Percentiles rank a stretch among this genome's conserved stretches.
phyloP scores from a whole-genome alignment of 2,797 vertebrate species.

The Spondyliosoma cantharus region DNA sequence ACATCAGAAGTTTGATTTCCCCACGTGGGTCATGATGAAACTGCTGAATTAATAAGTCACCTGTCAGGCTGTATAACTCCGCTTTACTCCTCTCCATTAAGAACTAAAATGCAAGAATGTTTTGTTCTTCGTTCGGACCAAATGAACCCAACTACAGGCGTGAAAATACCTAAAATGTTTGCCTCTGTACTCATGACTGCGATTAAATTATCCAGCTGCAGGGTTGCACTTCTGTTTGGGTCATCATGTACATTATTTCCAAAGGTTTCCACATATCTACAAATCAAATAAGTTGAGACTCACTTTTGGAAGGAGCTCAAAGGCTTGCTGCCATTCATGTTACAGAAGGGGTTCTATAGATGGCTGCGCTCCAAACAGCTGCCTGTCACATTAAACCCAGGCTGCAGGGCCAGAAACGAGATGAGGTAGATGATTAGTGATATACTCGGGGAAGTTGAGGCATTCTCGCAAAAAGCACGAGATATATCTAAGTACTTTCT shows the following conservation, averaged over 20 bases:
- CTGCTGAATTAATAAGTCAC: too few species aligned
- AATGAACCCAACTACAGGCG: too few species aligned
- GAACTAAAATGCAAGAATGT: too few species aligned
- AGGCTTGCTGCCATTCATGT: constrained; percentile 58
- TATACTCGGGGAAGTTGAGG: neutral
- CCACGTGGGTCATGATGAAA: too few species aligned
- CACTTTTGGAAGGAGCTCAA: constrained; percentile 65
- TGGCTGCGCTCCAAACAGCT: constrained; percentile 75
- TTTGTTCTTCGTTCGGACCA: too few species aligned
- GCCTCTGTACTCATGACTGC: constrained; percentile 12
- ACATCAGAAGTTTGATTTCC: too few species aligned
- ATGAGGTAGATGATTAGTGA: constrained; percentile 34
- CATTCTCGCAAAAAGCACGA: constrained; percentile 28
- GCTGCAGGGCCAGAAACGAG: constrained; percentile 63
- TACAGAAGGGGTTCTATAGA: constrained; percentile 48
- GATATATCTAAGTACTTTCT: constrained; percentile 7
- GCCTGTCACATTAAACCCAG: constrained; percentile 58
- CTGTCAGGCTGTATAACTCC: too few species aligned
- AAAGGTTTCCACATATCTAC: constrained; percentile 45
- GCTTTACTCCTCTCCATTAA: too few species aligned
- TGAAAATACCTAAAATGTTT: neutral
- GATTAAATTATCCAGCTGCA: constrained; percentile 53
- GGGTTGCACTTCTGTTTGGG: constrained; percentile 32
- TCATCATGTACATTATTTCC: constrained; percentile 25
- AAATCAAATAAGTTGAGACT: constrained; percentile 56